A percentile compares a stretch with the other conserved stretches of the same genome.
Conservation (phyloP, 1,140 invertebrate species). For the Cardiocondyla obscurior region DNA sequence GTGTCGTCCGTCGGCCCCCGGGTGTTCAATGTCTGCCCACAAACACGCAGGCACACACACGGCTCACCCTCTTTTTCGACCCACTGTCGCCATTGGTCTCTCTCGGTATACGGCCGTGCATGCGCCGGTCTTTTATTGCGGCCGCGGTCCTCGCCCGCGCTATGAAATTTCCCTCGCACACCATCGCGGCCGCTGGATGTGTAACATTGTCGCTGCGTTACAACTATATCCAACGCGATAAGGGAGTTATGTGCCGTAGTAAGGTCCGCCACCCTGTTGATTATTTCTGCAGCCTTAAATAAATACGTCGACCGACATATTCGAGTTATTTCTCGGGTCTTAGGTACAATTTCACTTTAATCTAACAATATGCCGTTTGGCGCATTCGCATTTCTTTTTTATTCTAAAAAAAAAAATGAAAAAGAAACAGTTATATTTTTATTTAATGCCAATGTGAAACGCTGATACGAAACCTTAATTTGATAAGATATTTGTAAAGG, state of each 20-base stretch:
- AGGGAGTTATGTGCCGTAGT: constrained; percentile 2
- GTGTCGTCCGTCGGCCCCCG: constrained; percentile 28
- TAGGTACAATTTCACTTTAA: constrained; percentile 1
- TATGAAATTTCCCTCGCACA: constrained; percentile 68
- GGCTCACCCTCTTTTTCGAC: constrained; percentile 33
- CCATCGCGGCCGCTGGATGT: constrained; percentile 22
- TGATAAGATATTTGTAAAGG: too few species aligned
- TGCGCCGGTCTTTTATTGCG: constrained; percentile 73
- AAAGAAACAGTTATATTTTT: neutral
- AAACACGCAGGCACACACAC: constrained; percentile 18
- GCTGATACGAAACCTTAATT: too few species aligned
- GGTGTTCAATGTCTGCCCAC: neutral
- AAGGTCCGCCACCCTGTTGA: neutral
- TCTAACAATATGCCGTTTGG: neutral
- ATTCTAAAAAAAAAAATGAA: neutral
- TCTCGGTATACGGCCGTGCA: constrained; percentile 45
- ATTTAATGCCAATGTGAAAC: neutral
- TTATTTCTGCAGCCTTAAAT: constrained; percentile 1
- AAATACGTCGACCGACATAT: neutral
- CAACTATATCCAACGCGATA: constrained; percentile 7
- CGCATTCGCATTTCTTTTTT: neutral
- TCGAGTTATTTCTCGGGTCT: neutral
- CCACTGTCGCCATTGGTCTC: constrained; percentile 51
- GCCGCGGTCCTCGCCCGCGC: constrained; percentile 62
- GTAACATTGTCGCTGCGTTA: constrained; percentile 45